Evolutionary conservation across 2,888 invertebrate genomes (phyloP), one percentile per base, ranked within the genome.

Genomic region (Plagodis pulveraria): DNA sequence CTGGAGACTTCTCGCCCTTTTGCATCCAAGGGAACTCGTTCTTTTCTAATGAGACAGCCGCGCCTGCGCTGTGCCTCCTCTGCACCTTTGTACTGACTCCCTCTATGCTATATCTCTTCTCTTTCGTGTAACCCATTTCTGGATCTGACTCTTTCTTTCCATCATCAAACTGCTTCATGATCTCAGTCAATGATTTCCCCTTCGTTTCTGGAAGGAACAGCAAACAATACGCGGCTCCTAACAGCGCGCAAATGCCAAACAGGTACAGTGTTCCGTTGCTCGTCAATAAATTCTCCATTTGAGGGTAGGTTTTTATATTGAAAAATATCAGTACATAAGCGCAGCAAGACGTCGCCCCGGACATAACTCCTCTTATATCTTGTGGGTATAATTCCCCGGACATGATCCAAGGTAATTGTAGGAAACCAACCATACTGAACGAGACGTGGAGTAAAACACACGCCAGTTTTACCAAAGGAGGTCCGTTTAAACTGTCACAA

Each of bases 321-420:
- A 94, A 91, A 81, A 96, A 96, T 40, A 96, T 95, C 10, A 96
- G 89, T 4, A 95, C 81, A 71, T 96, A 96, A 0, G 95, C 96
- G 51, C 96, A 93, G 56, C 95, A 95, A 0, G 96, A 94, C 0
- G 96, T 95, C 0, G 95, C 83, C 0, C 96, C 96, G 0, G 95
- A 94, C 93, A 96, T 94, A 0, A 95, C 93, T 0, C 96, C 95
- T 67, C 96, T 87, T 2, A 95, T 95, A 58, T 94, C 93, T 64
- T 95, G 89, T 2, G 96, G 95, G 71, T 96, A 96, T 45, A 96
- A 77, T 73, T 96, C 96, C 0, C 96, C 96, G 0, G 95, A 95
- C 94, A 96, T 94, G 35, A 96, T 94, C 95, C 96, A 96, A 0
- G 96, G 96, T 5, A 96, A 86, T 33, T 96, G 96, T 0, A 96